These are phyloP conservation scores for Hycleus cichorii DNA, from an alignment of 1,140 invertebrate species.

Conservation along the genomic window DNA sequence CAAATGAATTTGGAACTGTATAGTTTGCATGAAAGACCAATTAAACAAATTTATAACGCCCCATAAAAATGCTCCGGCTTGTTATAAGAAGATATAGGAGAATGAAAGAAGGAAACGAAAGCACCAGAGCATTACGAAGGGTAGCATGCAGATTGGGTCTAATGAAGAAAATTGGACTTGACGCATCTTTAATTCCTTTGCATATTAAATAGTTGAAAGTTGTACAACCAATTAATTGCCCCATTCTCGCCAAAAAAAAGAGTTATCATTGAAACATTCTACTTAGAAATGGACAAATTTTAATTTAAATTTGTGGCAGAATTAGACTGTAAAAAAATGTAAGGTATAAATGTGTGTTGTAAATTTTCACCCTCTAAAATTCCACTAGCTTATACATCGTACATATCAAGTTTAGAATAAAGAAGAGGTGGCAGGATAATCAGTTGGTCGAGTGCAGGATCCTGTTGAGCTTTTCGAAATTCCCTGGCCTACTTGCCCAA, in stretches of 20 bases:
- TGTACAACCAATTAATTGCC: too few relatives aligned
- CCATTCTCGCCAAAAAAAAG: too few relatives aligned
- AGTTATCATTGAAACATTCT: too few relatives aligned
- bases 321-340: too few relatives aligned
- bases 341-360: too few relatives aligned
- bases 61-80: conserved; percentile 33
- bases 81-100: too few relatives aligned
- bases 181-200: conserved; percentile 37
- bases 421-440: conserved; percentile 35
- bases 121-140: conserved; percentile 25
- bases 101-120: conserved; percentile 23
- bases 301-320: too few relatives aligned
- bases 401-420: conserved; percentile 11
- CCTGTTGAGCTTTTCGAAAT: conserved; percentile 42
- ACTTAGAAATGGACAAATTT: too few relatives aligned
- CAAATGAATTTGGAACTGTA: conserved; percentile 14
- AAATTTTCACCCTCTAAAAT: not conserved
- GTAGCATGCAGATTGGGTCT: conserved; percentile 36
- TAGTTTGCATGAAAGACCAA: conserved; percentile 30
- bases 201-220: conserved; percentile 13
- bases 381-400: conserved; percentile 1
- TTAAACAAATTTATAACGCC: conserved; percentile 39
- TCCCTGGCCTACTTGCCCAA: conserved; percentile 42
- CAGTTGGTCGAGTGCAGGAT: conserved; percentile 40
- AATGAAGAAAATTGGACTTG: conserved; percentile 39